Evolutionary conservation across 2,888 invertebrate species (phyloP), one percentile per base, ranked within the genome.

Genomic region (Spisula solida): DNA sequence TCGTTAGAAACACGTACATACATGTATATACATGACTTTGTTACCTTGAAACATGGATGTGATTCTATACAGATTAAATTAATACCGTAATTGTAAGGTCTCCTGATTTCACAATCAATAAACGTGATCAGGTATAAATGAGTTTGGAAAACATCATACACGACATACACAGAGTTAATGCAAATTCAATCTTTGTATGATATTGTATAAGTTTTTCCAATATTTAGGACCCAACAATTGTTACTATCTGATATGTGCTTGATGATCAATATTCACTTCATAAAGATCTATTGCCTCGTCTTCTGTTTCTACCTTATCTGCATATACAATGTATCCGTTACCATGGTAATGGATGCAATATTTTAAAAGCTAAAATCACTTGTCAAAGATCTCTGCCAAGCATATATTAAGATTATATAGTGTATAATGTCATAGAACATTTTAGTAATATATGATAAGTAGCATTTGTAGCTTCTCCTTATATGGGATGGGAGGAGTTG

Each of bases 351-450:
- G 31, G 16, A 75, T 75, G 75, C 75, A 75, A 75, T 75, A 25
- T 34, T 75, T 75, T 75, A 75, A 75, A 75, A 75, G 75, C 75
- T 75, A 75, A 75, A 75, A 75, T 34, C 75, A 75, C 31, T 75
- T 75, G 75, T 75, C 75, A 75, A 75, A 34, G 34, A 34, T 31
- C 31, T 75, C 34, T 75, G 75, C 75, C 75, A 75, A 75, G 75
- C 20, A 31, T 75, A 31, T 41, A 31, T 75, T 31, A 31, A 75
- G 75, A 75, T 10, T 31, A 31, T 31, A 31, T 34, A 31, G 31
- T 5, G 31, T 31, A 70, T 0, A 66, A 66, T 25, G 12, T 66
- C 10, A 25, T n/a, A 66, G 25, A 66, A 25, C 6, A 66, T n/a
- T 10, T 66, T 25, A 25, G 10, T 25, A 8, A 25, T n/a, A 8